These are phyloP conservation scores for Brachionichthys hirsutus DNA, from an alignment of 2,113 vertebrate genomes.

Conservation along the genomic window DNA sequence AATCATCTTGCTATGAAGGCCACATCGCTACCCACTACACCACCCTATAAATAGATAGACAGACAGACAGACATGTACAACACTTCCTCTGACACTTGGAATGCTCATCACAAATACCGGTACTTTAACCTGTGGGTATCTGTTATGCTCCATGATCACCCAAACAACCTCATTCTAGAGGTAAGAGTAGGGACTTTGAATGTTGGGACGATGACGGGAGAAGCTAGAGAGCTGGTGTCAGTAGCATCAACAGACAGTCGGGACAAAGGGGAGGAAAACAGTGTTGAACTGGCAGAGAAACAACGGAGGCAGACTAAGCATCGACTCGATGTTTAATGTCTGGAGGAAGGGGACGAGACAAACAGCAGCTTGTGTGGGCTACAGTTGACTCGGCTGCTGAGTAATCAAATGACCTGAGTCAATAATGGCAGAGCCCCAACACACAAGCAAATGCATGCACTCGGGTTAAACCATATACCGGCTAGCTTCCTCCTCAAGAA, in stretches of 20 bases:
- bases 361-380: constrained; percentile 7
- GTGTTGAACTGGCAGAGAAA: constrained; percentile 33
- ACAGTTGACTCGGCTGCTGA: constrained; percentile 34
- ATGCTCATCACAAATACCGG: no score
- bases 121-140: background rate
- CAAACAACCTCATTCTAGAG: background rate
- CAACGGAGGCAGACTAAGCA: constrained; percentile 25
- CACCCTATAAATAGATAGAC: no score
- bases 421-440: constrained; percentile 33
- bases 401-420: constrained; percentile 51
- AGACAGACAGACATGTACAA: no score
- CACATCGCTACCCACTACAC: no score
- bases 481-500: background rate
- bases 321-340: constrained; percentile 10
- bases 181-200: no score
- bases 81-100: no score
- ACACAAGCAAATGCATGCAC: constrained; percentile 15
- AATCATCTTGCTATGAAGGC: no score
- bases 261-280: constrained; percentile 6
- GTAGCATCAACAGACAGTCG: constrained; percentile 19
- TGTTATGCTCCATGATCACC: background rate
- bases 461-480: background rate
- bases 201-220: no score
- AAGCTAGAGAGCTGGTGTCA: no score
- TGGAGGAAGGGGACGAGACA: constrained; percentile 22